Conservation (phyloP, 2,113 vertebrate species). For the Meles meles region DNA sequence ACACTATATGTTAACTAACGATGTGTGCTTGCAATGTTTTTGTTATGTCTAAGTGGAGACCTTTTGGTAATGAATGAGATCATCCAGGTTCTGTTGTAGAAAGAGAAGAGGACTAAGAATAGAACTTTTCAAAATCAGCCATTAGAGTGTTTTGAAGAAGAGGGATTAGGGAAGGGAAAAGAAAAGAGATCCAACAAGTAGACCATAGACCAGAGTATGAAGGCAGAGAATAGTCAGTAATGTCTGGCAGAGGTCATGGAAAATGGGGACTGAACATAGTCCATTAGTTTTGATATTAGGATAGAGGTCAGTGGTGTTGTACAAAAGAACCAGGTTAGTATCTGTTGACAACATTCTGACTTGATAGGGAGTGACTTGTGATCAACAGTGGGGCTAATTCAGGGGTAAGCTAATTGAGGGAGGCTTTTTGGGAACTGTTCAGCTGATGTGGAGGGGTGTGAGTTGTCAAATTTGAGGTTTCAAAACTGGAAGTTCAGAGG, state of each 20-base stretch:
- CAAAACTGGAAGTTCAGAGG: background rate
- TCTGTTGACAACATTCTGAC: background rate
- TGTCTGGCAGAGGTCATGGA: background rate
- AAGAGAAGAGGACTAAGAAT: background rate
- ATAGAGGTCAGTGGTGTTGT: background rate
- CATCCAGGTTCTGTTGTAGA: background rate
- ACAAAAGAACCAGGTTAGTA: background rate
- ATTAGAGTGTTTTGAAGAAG: background rate
- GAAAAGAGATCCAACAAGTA: background rate
- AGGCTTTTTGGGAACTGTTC: background rate
- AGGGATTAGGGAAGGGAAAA: background rate
- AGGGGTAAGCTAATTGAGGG: background rate
- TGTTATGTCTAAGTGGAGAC: background rate
- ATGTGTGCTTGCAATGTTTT: background rate
- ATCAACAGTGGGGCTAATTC: background rate
- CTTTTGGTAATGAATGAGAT: background rate
- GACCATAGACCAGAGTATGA: background rate
- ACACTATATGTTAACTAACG: background rate
- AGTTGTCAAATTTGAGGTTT: background rate
- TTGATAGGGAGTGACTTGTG: background rate
- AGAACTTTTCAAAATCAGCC: background rate
- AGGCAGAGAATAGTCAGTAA: background rate
- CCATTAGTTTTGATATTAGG: background rate
- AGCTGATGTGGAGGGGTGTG: background rate
- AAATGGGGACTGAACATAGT: background rate